Conservation (phyloP, 2,797 vertebrate genomes). For the Hemitrygon akajei region DNA sequence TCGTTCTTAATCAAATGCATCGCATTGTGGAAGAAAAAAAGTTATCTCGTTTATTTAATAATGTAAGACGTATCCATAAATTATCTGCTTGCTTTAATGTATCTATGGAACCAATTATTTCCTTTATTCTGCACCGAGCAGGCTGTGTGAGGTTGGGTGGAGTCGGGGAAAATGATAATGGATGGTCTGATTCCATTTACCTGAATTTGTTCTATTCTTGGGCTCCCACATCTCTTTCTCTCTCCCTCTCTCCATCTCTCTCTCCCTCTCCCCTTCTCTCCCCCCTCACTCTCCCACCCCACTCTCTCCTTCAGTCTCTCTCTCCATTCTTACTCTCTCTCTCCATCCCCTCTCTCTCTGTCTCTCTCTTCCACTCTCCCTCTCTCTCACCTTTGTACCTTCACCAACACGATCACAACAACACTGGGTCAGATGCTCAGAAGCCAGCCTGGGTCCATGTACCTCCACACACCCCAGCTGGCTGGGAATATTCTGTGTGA, state of each 20-base stretch:
- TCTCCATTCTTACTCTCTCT: too few relatives aligned
- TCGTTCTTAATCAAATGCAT: not conserved
- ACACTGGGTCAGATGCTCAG: too few relatives aligned
- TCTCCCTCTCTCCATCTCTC: not conserved
- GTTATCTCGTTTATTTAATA: conserved; percentile 29
- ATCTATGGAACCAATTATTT: not conserved
- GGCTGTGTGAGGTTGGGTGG: not conserved
- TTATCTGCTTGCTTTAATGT: not conserved
- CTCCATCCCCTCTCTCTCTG: too few relatives aligned
- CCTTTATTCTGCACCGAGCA: accelerated
- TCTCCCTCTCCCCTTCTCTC: too few relatives aligned
- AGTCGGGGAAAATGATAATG: not conserved
- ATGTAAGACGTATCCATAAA: not conserved
- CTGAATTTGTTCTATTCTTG: not conserved
- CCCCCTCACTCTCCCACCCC: too few relatives aligned
- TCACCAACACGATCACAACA: too few relatives aligned
- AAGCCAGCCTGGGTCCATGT: too few relatives aligned
- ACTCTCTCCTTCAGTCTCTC: too few relatives aligned
- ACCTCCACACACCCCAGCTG: too few relatives aligned
- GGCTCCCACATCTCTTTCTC: not conserved
- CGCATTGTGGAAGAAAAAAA: not conserved
- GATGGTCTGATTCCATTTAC: not conserved
- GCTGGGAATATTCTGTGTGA: too few relatives aligned
- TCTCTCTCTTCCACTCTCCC: not conserved
- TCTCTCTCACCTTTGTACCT: not conserved